Conservation (phyloP, 2,888 invertebrate species). For the Galeruca laticollis region DNA sequence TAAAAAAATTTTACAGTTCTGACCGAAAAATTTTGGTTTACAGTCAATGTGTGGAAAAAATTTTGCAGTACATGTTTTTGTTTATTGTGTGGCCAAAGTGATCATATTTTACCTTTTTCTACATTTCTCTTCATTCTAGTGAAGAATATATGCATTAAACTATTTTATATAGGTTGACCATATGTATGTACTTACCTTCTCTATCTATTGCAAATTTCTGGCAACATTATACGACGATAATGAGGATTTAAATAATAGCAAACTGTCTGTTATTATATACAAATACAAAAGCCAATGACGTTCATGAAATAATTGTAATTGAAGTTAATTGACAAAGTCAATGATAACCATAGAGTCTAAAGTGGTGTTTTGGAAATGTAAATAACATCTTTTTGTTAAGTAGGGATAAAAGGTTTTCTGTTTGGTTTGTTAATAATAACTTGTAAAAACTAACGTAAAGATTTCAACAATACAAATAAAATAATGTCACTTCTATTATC, state of each 20-base stretch:
- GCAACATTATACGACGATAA: too few relatives aligned
- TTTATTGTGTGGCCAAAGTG: too few relatives aligned
- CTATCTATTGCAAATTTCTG: too few relatives aligned
- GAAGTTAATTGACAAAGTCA: neutral
- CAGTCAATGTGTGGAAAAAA: too few relatives aligned
- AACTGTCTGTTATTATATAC: neutral
- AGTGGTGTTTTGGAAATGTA: neutral
- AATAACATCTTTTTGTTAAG: slow-evolving; percentile 7
- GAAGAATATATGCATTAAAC: too few relatives aligned
- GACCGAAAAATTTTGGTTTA: too few relatives aligned
- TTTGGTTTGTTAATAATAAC: slow-evolving; percentile 11
- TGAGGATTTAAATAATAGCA: neutral
- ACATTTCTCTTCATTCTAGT: too few relatives aligned
- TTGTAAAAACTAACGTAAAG: slow-evolving; percentile 2
- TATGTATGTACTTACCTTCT: too few relatives aligned
- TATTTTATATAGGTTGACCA: too few relatives aligned
- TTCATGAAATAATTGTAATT: neutral
- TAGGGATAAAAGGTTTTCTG: slow-evolving; percentile 1
- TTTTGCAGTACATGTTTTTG: too few relatives aligned
- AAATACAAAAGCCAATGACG: neutral
- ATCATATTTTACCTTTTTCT: too few relatives aligned
- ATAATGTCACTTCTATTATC: slow-evolving; percentile 14
- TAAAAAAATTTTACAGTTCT: too few relatives aligned
- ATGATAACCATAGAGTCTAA: neutral
- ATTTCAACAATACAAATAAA: slow-evolving; percentile 2